Evolutionary conservation across 1,140 invertebrate genomes (phyloP), one percentile per base, ranked within the genome.

Genomic region (Drosophila tsacasi): DNA sequence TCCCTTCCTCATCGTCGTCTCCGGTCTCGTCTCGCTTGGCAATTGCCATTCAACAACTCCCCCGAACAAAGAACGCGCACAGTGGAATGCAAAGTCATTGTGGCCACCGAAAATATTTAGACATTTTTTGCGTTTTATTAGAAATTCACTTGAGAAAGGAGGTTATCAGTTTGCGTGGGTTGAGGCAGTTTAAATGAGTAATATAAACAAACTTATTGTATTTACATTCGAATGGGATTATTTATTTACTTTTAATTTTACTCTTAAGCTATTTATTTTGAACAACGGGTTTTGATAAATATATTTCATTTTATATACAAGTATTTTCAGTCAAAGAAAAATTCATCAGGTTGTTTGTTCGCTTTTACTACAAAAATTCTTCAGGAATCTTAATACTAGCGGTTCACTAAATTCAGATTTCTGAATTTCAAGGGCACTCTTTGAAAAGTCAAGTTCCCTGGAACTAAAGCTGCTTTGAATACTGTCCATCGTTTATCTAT

Each of bases 11-110:
- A 25, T 44, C 72, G 37, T 64, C 52, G 32, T 35, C 32, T 35
- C 32, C 5, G 32, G 10, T 35, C 42, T 47, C 57, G 57, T 57
- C 73, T 57, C 62, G 39, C 52, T 46, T 17, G 74, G 37, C 55
- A 68, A 77, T 68, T 68, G 64, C 75, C 37, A 55, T 62, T 61
- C 76, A 39, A 58, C 67, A 69, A 61, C 75, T 50, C 57, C 63
- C 71, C 71, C 69, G 74, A 57, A 54, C 61, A 52, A 76, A 61
- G 75, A 44, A 73, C 69, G 3, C 35, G 47, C 27, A 69, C 64
- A 50, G 75, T 78, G 75, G 75, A 69, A n/a, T 78, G 75, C 75
- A 44, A 12, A 55, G 58, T 55, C 64, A 78, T 61, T 19, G 49
- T 62, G 49, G 37, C 13, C 13, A 25, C 15, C 9, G 27, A 57